Base-by-base conservation (phyloP, 2,797 vertebrate genomes). In the Philypnodon macrostomus region DNA sequence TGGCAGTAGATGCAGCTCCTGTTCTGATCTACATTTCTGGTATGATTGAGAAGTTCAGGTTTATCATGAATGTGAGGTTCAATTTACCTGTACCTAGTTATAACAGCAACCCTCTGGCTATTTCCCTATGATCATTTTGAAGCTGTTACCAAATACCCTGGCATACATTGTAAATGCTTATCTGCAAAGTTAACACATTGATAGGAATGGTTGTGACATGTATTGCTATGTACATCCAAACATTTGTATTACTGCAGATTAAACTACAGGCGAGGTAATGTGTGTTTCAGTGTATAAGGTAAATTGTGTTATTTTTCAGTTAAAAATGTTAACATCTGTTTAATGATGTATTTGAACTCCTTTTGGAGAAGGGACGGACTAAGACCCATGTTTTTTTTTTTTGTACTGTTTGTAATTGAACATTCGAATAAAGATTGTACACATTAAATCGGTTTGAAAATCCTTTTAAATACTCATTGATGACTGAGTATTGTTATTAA, bases 371-470 rank as follows among this genome's bases (percentile, higher is more conserved):
- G 33, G 35, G 18, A 35, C 35, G 59, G 26, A n/a, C n/a, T n/a
- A n/a, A n/a, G 58, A 60, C 51, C 62, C 52, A 26, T 47, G 77
- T 70, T 64, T 83, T 84, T 77, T 63, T 88, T 87, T 70, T 79
- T 11, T 27, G 78, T 70, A 63, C 63, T 62, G 72, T 89, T 88
- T 87, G 82, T 84, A 85, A 85, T 78, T 77, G 65, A 77, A 77
- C 67, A 78, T 83, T 81, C 79, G 68, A 88, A 87, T 84, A 88
- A 89, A 88, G 82, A 78, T 70, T 78, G 83, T 85, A 77, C 76
- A 59, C 74, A 61, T 60, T 27, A 9, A n/a, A n/a, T n/a, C n/a
- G n/a, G n/a, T n/a, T n/a, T n/a, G n/a, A n/a, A n/a, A n/a, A n/a
- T n/a, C n/a, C n/a, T n/a, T n/a, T n/a, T n/a, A n/a, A n/a, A n/a